phyloP scores from a whole-genome alignment of 2,888 invertebrate genomes.

The Ophion obscuratus region DNA sequence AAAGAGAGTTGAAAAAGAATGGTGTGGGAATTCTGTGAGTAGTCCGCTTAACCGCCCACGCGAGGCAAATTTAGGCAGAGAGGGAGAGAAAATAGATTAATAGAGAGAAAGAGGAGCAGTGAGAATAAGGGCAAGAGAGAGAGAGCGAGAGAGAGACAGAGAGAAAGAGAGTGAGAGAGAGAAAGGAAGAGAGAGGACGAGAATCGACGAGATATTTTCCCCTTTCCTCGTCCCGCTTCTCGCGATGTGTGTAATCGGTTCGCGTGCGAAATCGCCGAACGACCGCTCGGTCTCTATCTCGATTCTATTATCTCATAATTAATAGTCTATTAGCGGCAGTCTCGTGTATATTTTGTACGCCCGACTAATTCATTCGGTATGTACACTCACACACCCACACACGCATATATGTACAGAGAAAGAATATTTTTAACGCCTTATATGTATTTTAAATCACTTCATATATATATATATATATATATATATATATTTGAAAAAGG shows the following conservation, averaged over 20 bases:
- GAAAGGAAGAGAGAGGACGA: background rate
- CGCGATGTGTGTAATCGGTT: slow-evolving; percentile 66
- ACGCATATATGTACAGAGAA: background rate
- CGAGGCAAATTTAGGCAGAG: slow-evolving; percentile 8
- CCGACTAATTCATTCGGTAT: slow-evolving; percentile 33
- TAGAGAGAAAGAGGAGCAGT: background rate
- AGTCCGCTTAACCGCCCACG: slow-evolving; percentile 67
- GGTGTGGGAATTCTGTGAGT: slow-evolving; percentile 39
- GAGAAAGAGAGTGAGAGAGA: background rate
- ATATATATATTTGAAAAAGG: background rate
- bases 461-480: background rate
- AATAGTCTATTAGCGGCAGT: slow-evolving; percentile 74
- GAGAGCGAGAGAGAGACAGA: background rate
- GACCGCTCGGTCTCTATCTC: slow-evolving; percentile 66
- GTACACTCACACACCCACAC: background rate
- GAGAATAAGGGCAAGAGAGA: background rate
- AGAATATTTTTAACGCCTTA: too few species aligned
- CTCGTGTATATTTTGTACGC: slow-evolving; percentile 62
- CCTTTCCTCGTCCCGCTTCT: slow-evolving; percentile 9
- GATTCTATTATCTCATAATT: slow-evolving; percentile 76
- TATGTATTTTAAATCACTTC: background rate
- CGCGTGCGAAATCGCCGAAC: slow-evolving; percentile 71
- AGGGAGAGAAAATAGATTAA: too few species aligned
- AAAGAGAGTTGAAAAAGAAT: background rate
- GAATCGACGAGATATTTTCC: slow-evolving; percentile 17